These are phyloP conservation scores for Tigriopus californicus DNA, from an alignment of 2,888 invertebrate species.

Conservation along the genomic window DNA sequence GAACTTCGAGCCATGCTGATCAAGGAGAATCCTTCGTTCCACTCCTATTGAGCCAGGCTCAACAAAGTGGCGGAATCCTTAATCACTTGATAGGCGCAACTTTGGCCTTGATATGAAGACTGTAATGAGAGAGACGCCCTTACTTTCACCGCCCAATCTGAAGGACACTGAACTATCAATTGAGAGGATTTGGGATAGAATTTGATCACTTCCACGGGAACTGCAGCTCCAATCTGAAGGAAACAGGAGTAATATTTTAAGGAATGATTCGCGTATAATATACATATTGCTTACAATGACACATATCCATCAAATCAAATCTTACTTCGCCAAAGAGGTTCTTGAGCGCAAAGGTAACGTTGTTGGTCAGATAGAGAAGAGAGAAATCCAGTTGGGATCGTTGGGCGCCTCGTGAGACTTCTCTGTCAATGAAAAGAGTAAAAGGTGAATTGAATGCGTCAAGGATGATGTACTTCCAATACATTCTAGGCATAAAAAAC, in stretches of 20 bases:
- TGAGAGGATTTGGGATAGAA: not conserved
- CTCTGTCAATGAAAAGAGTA: no score
- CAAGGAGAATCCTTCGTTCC: not conserved
- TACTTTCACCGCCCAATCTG: not conserved
- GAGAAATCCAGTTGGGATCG: no score
- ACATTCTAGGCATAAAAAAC: no score
- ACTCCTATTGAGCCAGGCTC: not conserved
- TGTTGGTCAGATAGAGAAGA: not conserved
- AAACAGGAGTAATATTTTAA: not conserved
- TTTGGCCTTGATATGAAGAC: not conserved
- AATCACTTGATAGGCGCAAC: not conserved
- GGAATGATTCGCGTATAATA: no score
- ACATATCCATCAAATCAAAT: no score
- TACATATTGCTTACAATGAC: no score
- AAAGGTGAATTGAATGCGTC: no score
- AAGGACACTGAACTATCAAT: not conserved
- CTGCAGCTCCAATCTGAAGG: not conserved
- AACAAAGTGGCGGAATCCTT: not conserved
- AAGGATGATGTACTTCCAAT: no score
- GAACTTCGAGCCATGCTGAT: conserved; percentile 68
- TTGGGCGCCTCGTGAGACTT: no score
- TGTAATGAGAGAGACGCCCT: not conserved
- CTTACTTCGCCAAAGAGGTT: not conserved
- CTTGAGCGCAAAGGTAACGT: not conserved
- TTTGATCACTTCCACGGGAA: not conserved